These are phyloP conservation scores for Azemiops feae DNA, from an alignment of 2,113 vertebrate genomes.

Conservation along the genomic window DNA sequence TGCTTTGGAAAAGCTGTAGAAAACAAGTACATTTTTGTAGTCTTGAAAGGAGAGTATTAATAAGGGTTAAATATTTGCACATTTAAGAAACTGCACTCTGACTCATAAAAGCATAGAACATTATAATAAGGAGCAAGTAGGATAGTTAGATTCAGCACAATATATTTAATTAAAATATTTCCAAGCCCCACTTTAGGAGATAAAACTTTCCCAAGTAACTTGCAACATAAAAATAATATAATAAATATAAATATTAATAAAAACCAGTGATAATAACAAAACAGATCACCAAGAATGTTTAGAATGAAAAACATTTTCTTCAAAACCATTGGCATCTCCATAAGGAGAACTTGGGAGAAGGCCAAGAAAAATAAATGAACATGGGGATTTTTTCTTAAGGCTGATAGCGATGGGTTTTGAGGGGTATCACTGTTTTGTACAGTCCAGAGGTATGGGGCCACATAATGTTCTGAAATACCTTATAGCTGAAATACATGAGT, in stretches of 20 bases:
- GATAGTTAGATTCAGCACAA: neutral
- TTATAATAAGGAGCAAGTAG: neutral
- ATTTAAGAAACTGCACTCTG: neutral
- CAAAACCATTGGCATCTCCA: neutral
- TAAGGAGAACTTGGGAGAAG: neutral
- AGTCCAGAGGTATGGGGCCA: neutral
- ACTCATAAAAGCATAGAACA: neutral
- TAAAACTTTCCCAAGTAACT: neutral
- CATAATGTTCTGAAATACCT: neutral
- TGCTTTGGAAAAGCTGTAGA: conserved; percentile 81
- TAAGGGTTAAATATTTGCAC: fast-evolving
- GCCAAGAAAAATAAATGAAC: neutral
- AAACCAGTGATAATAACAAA: neutral
- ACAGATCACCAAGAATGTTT: too few relatives aligned
- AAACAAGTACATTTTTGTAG: neutral
- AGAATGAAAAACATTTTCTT: neutral
- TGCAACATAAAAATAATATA: neutral
- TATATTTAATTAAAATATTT: neutral
- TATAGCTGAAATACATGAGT: neutral
- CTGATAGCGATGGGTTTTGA: neutral
- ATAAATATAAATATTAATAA: neutral
- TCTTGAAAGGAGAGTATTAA: neutral
- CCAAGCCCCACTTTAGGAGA: neutral
- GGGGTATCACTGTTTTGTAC: neutral
- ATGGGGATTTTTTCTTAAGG: neutral